These are phyloP conservation scores for Plumapathes pennacea DNA, from an alignment of 92 coral and sea anemone genomes.

Conservation along the genomic window DNA sequence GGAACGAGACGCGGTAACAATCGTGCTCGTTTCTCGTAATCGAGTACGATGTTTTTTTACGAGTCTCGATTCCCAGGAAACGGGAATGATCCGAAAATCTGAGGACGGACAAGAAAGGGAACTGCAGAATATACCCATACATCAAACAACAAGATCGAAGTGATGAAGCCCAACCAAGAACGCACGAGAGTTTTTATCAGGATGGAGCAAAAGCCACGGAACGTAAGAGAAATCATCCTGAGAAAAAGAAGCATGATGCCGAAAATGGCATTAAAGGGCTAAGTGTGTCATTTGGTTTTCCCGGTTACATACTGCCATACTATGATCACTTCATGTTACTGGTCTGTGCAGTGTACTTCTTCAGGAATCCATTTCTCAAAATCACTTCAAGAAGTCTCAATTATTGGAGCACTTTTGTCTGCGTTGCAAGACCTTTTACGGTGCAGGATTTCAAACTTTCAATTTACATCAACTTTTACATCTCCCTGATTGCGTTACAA, in stretches of 20 bases:
- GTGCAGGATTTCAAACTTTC: slow-evolving; percentile 5
- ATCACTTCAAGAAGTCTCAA: slow-evolving; percentile 8
- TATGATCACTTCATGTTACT: slow-evolving; percentile 25
- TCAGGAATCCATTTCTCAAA: slow-evolving; percentile 6
- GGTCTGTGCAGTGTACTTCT: slow-evolving; percentile 12
- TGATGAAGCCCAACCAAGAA: not conserved
- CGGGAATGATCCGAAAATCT: too few species aligned
- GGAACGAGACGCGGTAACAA: too few species aligned
- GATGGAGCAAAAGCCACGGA: not conserved
- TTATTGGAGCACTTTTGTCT: slow-evolving; percentile 14
- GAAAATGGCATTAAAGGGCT: too few species aligned
- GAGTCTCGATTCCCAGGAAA: too few species aligned
- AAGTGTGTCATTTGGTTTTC: too few species aligned
- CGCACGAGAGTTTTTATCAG: not conserved
- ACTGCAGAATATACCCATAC: slow-evolving; percentile 8
- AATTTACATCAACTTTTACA: slow-evolving; percentile 4
- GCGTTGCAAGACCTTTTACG: slow-evolving; percentile 3
- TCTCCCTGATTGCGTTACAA: not conserved
- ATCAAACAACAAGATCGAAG: not conserved
- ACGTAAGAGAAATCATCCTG: too few species aligned
- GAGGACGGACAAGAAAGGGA: slow-evolving; percentile 1
- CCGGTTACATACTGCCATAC: too few species aligned
- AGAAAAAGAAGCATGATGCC: too few species aligned
- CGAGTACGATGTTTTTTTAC: too few species aligned
- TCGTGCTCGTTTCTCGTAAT: too few species aligned